Conservation (phyloP, 2,113 vertebrate species). For the Atrichornis clamosus region DNA sequence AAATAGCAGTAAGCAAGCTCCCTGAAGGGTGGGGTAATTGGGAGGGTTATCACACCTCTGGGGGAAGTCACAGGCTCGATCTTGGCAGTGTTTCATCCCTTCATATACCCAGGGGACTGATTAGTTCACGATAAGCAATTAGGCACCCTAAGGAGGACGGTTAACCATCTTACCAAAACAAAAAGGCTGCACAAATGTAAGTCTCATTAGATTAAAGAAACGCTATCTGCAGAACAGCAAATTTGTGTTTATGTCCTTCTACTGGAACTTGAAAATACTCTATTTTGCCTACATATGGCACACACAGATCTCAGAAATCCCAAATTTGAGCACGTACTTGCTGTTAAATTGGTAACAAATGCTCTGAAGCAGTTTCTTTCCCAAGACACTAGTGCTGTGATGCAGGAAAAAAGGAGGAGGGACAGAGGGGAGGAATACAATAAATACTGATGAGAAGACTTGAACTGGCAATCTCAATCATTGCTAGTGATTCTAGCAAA, state of each 20-base stretch:
- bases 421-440: not conserved
- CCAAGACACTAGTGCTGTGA: constrained; percentile 13
- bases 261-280: constrained; percentile 33
- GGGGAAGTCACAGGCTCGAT: constrained; percentile 40
- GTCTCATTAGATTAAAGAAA: constrained; percentile 49
- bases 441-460: constrained; percentile 3
- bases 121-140: constrained; percentile 55
- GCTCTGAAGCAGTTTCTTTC: constrained; percentile 48
- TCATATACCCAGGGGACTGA: constrained; percentile 36
- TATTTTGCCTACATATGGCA: constrained; percentile 44
- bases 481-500: no score
- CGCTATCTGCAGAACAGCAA: constrained; percentile 22
- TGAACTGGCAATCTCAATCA: not conserved
- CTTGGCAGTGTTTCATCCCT: constrained; percentile 30
- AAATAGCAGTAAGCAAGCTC: not conserved
- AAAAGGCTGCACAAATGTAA: constrained; percentile 51
- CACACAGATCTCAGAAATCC: constrained; percentile 33
- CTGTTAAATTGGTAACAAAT: constrained; percentile 70
- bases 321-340: constrained; percentile 57
- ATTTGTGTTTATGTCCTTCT: constrained; percentile 37
- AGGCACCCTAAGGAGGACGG: constrained; percentile 34
- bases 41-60: constrained; percentile 17
- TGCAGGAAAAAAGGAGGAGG: not conserved
- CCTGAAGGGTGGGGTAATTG: not conserved
- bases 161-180: constrained; percentile 48